Percentiles rank a stretch among this genome's conserved stretches.
phyloP scores from a whole-genome alignment of 2,113 vertebrate genomes.

The Anarhynchus alexandrinus region DNA sequence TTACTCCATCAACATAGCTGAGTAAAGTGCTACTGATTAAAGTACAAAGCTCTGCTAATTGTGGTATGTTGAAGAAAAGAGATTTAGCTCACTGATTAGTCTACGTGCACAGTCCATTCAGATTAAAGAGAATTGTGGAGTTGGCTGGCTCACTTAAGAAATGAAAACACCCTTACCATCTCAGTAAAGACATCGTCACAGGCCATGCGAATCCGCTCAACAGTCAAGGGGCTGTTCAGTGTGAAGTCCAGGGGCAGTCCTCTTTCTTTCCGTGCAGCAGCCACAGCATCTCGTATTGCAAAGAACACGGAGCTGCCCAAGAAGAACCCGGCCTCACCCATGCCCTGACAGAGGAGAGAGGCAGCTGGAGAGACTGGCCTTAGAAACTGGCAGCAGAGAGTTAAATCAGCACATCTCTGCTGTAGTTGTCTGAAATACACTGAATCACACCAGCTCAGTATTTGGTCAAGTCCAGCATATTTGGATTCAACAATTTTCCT shows the following conservation, averaged over 20 bases:
- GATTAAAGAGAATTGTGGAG: neutral
- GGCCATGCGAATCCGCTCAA: constrained; percentile 78
- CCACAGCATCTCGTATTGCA: constrained; percentile 80
- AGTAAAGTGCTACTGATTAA: neutral
- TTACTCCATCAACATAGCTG: neutral
- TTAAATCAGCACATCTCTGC: neutral
- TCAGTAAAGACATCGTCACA: constrained; percentile 79
- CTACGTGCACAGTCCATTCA: neutral
- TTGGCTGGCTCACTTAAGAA: neutral
- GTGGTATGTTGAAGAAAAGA: neutral
- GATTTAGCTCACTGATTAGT: neutral
- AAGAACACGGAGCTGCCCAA: constrained; percentile 84
- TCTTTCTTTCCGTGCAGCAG: constrained; percentile 68
- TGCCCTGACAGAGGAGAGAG: constrained; percentile 66
- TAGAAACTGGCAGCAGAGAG: neutral
- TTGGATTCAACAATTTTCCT: neutral
- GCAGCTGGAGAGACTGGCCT: neutral
- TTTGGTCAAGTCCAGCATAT: neutral
- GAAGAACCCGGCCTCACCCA: constrained; percentile 79
- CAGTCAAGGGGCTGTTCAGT: constrained; percentile 78
- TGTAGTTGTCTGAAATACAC: neutral
- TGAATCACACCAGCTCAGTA: neutral
- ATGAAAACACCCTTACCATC: constrained; percentile 69
- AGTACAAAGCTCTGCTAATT: neutral
- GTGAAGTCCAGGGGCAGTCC: constrained; percentile 68